phyloP scores from a whole-genome alignment of 2,797 vertebrate genomes.

The Miichthys miiuy region DNA sequence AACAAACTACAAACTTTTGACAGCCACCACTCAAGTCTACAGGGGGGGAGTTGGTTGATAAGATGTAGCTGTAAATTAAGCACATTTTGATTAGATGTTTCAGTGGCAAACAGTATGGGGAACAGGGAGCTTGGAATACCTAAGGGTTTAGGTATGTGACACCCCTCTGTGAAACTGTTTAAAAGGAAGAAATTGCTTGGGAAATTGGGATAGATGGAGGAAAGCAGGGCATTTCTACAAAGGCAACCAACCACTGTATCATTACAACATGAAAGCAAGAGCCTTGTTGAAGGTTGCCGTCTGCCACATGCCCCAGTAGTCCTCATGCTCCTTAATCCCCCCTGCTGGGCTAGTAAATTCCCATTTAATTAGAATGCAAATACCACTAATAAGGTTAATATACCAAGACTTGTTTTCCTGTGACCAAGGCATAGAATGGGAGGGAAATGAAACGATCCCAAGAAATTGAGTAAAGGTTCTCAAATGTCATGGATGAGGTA shows the following conservation, averaged over 20 bases:
- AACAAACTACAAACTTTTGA: conserved; percentile 28
- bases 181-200: conserved; percentile 29
- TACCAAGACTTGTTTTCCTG: conserved; percentile 69
- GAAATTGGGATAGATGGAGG: conserved; percentile 43
- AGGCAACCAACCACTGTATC: conserved; percentile 66
- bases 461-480: conserved; percentile 46
- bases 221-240: conserved; percentile 51
- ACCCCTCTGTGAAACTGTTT: conserved; percentile 44
- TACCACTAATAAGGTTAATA: conserved; percentile 83
- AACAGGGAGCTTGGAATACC: conserved; percentile 28
- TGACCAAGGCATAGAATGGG: conserved; percentile 51
- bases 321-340: conserved; percentile 72
- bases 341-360: conserved; percentile 78
- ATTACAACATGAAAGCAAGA: conserved; percentile 65
- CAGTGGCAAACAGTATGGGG: conserved; percentile 33
- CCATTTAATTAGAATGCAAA: conserved; percentile 82
- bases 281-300: conserved; percentile 76
- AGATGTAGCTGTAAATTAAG: conserved; percentile 44
- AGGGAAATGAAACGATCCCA: conserved; percentile 66
- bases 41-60: conserved; percentile 12
- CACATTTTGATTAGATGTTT: conserved; percentile 53
- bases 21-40: conserved; percentile 7
- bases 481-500: conserved; percentile 39
- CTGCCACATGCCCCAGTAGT: conserved; percentile 64
- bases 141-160: conserved; percentile 24